Percentiles rank a stretch among this genome's conserved stretches.
Conservation (phyloP, 2,113 vertebrate genomes). For the Megaleporinus macrocephalus region DNA sequence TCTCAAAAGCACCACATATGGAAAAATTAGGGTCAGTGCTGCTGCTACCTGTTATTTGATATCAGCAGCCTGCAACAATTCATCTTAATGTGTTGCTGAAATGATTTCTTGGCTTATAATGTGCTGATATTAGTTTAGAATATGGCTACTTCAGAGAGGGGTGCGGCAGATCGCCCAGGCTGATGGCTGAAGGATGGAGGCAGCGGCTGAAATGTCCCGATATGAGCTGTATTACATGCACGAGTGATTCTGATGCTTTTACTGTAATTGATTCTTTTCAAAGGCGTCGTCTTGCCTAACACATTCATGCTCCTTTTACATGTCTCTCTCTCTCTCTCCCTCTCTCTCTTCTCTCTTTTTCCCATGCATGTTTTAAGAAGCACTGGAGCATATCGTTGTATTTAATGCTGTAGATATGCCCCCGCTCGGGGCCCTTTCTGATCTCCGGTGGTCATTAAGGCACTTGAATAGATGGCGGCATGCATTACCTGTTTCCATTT, state of each 20-base stretch:
- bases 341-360: not conserved
- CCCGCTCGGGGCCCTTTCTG: slow-evolving; percentile 18
- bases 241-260: slow-evolving; percentile 76
- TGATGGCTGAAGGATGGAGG: slow-evolving; percentile 59
- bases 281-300: slow-evolving; percentile 59
- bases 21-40: slow-evolving; percentile 53
- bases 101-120: slow-evolving; percentile 55
- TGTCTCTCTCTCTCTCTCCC: slow-evolving; percentile 42
- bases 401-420: slow-evolving; percentile 67
- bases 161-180: slow-evolving; percentile 67
- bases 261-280: slow-evolving; percentile 85
- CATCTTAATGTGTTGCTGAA: slow-evolving; percentile 61
- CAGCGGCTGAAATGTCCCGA: slow-evolving; percentile 70
- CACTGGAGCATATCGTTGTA: slow-evolving; percentile 72
- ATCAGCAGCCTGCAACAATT: slow-evolving; percentile 61
- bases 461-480: slow-evolving; percentile 16
- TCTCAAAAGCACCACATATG: slow-evolving; percentile 52
- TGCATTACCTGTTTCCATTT: slow-evolving; percentile 24
- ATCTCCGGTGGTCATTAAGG: slow-evolving; percentile 30
- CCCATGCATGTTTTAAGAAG: slow-evolving; percentile 70
- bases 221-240: slow-evolving; percentile 80
- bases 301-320: slow-evolving; percentile 53
- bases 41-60: slow-evolving; percentile 60
- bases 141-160: slow-evolving; percentile 58
- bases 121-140: slow-evolving; percentile 66